Evolutionary conservation across 2,888 invertebrate species (phyloP).

Genomic region (Ctena decussata): DNA sequence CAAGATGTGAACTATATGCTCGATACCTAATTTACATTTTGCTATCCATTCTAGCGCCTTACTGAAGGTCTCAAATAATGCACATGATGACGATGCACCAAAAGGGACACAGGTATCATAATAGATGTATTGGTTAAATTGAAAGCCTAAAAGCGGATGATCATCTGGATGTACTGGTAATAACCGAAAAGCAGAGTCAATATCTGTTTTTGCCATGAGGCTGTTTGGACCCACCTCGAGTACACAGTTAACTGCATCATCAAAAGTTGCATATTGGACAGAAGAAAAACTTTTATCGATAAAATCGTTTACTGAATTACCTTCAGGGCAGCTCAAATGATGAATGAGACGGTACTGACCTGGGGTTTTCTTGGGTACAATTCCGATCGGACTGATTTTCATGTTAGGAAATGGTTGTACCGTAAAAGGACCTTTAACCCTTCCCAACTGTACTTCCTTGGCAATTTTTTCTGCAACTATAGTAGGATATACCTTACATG

Average conservation of each 20-base stretch:
- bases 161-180: slow-evolving; percentile 42
- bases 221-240: not conserved
- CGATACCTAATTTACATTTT: not conserved
- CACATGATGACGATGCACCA: slow-evolving; percentile 31
- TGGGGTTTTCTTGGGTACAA: slow-evolving; percentile 41
- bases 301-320: slow-evolving; percentile 36
- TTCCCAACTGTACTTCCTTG: slow-evolving; percentile 1
- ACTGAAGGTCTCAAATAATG: slow-evolving; percentile 42
- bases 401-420: slow-evolving; percentile 26
- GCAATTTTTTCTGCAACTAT: slow-evolving; percentile 19
- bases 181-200: slow-evolving; percentile 37
- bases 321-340: slow-evolving; percentile 33
- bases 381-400: slow-evolving; percentile 29
- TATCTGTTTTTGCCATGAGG: slow-evolving; percentile 36
- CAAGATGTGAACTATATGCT: slow-evolving; percentile 24
- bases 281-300: slow-evolving; percentile 22
- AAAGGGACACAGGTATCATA: slow-evolving; percentile 43
- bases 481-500: slow-evolving; percentile 15
- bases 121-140: slow-evolving; percentile 27
- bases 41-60: slow-evolving; percentile 27
- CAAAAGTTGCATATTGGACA: slow-evolving; percentile 35
- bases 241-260: slow-evolving; percentile 25
- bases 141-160: slow-evolving; percentile 40
- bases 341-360: slow-evolving; percentile 42
- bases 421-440: slow-evolving; percentile 37